These are phyloP conservation scores for Achlya flavicornis DNA, from an alignment of 2,888 invertebrate genomes.

Conservation along the genomic window DNA sequence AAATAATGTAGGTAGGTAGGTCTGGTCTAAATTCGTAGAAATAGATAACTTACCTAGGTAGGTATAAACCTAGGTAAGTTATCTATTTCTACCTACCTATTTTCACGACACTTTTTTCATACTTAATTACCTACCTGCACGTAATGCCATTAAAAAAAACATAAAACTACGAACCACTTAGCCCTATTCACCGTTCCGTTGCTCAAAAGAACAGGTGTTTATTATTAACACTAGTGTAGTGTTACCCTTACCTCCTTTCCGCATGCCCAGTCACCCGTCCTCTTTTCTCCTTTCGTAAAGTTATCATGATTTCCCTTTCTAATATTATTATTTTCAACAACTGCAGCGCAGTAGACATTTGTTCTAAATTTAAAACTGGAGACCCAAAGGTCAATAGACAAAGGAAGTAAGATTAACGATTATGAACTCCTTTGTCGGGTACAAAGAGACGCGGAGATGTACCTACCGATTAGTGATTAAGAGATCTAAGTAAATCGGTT, in stretches of 20 bases:
- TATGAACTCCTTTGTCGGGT: background rate
- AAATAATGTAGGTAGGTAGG: background rate
- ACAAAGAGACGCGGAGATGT: background rate
- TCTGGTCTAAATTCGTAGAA: no score
- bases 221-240: conserved; percentile 4
- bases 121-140: background rate
- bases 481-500: background rate
- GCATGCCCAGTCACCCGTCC: conserved; percentile 26
- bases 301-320: conserved; percentile 25
- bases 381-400: conserved; percentile 29
- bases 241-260: conserved; percentile 28
- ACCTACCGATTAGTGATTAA: background rate
- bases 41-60: no score
- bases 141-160: background rate
- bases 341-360: conserved; percentile 12
- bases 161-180: background rate
- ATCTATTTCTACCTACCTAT: no score
- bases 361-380: conserved; percentile 37
- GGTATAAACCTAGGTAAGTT: no score
- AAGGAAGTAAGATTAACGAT: conserved; percentile 12
- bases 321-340: conserved; percentile 25
- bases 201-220: conserved; percentile 6
- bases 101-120: background rate
- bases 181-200: background rate
- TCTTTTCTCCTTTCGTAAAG: conserved; percentile 16